These are phyloP conservation scores for Rhagoletis zephyria DNA, from an alignment of 1,140 invertebrate genomes.

Conservation along the genomic window DNA sequence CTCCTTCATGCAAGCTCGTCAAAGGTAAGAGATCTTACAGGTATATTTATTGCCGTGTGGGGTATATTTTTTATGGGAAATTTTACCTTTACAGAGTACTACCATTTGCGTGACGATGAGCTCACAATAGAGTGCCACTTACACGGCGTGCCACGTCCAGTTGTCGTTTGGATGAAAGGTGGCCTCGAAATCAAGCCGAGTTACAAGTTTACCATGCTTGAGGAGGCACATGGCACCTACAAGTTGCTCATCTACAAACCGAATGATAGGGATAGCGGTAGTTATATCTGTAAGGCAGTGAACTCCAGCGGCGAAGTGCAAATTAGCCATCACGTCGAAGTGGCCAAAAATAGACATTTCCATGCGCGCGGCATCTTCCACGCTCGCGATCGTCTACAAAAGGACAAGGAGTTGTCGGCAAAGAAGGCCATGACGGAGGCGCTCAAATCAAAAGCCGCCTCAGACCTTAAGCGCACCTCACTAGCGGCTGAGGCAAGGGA, in stretches of 20 bases:
- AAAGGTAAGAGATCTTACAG: slow-evolving; percentile 64
- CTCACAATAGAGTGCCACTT: slow-evolving; percentile 71
- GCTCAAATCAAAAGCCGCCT: slow-evolving; percentile 67
- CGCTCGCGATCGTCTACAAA: slow-evolving; percentile 65
- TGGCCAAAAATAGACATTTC: slow-evolving; percentile 68
- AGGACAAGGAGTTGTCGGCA: slow-evolving; percentile 67
- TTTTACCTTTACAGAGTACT: slow-evolving; percentile 67
- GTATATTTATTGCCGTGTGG: neutral
- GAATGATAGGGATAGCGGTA: slow-evolving; percentile 76
- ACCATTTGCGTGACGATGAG: slow-evolving; percentile 71
- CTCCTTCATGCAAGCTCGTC: slow-evolving; percentile 70
- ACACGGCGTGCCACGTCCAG: slow-evolving; percentile 68
- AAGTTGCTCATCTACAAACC: slow-evolving; percentile 78
- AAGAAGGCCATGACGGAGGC: slow-evolving; percentile 67
- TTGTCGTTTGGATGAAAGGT: slow-evolving; percentile 69
- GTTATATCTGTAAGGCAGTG: slow-evolving; percentile 78
- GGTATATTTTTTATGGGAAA: neutral
- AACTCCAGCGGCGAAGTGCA: slow-evolving; percentile 80
- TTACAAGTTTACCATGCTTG: slow-evolving; percentile 71
- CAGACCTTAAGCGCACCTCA: slow-evolving; percentile 67
- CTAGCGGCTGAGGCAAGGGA: slow-evolving; percentile 64
- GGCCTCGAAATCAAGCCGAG: slow-evolving; percentile 68
- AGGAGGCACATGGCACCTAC: slow-evolving; percentile 71
- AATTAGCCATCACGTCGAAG: slow-evolving; percentile 68
- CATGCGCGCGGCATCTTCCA: slow-evolving; percentile 71